Percentiles rank a stretch among this genome's conserved stretches.
phyloP scores from a whole-genome alignment of 1,140 invertebrate genomes.

The Panagrolaimus sp. region DNA sequence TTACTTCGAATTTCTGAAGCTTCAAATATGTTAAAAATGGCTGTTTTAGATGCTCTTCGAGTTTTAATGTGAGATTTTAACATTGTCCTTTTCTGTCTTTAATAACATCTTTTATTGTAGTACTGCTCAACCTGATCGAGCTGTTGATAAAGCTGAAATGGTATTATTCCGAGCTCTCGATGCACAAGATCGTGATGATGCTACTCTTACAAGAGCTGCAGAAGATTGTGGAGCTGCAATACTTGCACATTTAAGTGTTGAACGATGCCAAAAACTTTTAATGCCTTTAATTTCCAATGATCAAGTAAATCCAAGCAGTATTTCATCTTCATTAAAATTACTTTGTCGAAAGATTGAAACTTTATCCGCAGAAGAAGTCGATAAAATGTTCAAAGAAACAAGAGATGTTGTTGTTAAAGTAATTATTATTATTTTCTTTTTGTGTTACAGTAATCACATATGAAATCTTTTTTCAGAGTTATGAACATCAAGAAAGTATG shows the following conservation, averaged over 20 bases:
- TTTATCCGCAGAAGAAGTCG: neutral
- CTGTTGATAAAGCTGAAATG: neutral
- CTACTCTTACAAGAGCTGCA: neutral
- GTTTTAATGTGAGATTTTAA: neutral
- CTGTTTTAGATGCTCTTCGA: neutral
- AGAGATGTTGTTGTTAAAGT: neutral
- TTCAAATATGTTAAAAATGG: neutral
- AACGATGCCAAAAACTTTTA: neutral
- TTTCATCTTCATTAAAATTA: neutral
- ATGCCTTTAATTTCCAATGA: neutral
- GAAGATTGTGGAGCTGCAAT: neutral
- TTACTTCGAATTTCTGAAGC: neutral
- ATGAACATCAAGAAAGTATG: neutral
- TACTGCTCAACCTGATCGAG: too few relatives aligned
- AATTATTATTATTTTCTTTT: neutral
- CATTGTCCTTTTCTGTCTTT: neutral
- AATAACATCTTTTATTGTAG: too few relatives aligned
- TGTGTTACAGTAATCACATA: neutral
- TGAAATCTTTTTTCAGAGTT: neutral
- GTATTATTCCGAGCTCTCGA: neutral
- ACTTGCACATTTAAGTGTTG: neutral
- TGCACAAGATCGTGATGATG: constrained; percentile 1
- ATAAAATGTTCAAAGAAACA: neutral
- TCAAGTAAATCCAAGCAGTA: neutral
- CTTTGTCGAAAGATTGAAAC: neutral